A percentile compares a stretch with the other conserved stretches of the same genome.
phyloP scores from a whole-genome alignment of 1,140 invertebrate species.

The Aporrectodea caliginosa region DNA sequence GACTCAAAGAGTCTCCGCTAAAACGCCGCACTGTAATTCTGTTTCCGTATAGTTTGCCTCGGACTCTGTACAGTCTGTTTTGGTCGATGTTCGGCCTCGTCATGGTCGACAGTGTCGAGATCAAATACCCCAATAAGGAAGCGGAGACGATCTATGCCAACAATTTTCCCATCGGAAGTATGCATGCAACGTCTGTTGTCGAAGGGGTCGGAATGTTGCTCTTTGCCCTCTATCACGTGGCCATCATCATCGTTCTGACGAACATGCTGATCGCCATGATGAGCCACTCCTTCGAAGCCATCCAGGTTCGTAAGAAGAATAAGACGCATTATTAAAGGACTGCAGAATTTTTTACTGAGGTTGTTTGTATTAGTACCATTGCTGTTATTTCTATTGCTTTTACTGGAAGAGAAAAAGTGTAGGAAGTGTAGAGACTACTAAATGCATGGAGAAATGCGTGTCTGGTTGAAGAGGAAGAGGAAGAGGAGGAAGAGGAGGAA shows the following conservation, averaged over 20 bases:
- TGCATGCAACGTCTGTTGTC: constrained; percentile 44
- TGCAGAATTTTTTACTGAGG: too few relatives aligned
- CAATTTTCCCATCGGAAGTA: constrained; percentile 21
- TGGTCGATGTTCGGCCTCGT: constrained; percentile 73
- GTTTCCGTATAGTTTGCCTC: constrained; percentile 61
- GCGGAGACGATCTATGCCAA: not conserved
- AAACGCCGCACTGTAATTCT: too few relatives aligned
- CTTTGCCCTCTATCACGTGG: constrained; percentile 58
- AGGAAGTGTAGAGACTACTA: too few relatives aligned
- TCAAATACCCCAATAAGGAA: constrained; percentile 31
- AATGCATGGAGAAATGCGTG: too few relatives aligned
- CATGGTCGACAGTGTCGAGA: constrained; percentile 52
- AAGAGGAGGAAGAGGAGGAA: too few relatives aligned
- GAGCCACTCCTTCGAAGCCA: constrained; percentile 62
- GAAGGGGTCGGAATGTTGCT: constrained; percentile 61
- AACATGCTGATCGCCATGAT: constrained; percentile 66
- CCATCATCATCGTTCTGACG: constrained; percentile 62
- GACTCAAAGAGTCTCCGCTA: too few relatives aligned
- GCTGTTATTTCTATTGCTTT: too few relatives aligned
- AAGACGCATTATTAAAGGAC: not conserved
- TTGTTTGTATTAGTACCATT: too few relatives aligned
- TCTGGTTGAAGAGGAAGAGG: too few relatives aligned
- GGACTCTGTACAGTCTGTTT: constrained; percentile 68
- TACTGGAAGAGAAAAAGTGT: too few relatives aligned
- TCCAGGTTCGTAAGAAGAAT: constrained; percentile 58